Percentiles rank a stretch among this genome's conserved stretches.
These are phyloP conservation scores for Gavialis gangeticus DNA, from an alignment of 2,113 vertebrate genomes.

Conservation along the genomic window DNA sequence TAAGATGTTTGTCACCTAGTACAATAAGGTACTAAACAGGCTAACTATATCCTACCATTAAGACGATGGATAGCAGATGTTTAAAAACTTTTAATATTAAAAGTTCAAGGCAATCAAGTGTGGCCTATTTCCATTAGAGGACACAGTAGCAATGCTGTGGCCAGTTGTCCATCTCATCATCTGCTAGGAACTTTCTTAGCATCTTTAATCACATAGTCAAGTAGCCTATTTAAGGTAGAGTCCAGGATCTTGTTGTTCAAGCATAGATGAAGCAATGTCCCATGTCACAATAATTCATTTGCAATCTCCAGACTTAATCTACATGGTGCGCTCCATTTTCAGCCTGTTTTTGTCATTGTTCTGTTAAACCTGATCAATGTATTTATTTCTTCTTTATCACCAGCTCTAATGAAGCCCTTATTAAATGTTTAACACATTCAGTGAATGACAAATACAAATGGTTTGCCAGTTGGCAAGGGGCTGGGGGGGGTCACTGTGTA, in stretches of 20 bases:
- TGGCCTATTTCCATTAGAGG: conserved; percentile 31
- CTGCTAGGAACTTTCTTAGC: conserved; percentile 17
- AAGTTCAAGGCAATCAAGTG: neutral
- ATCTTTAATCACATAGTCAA: neutral
- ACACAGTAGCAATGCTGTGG: conserved; percentile 21
- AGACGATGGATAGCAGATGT: conserved; percentile 58
- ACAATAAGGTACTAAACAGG: conserved; percentile 38
- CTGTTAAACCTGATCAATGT: neutral
- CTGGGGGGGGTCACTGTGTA: too few relatives aligned
- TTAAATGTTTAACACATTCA: neutral
- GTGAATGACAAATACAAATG: neutral
- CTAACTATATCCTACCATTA: conserved; percentile 16
- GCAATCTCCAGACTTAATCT: neutral
- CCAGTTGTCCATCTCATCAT: conserved; percentile 7
- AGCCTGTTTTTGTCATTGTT: neutral
- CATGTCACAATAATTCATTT: neutral
- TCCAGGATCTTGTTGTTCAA: neutral
- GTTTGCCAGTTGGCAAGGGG: neutral
- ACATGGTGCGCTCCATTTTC: neutral
- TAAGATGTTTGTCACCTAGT: neutral
- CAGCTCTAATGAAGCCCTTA: neutral
- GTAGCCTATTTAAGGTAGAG: neutral
- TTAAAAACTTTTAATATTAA: neutral
- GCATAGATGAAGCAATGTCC: neutral
- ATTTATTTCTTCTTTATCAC: neutral